Conservation (phyloP, 2,888 invertebrate species). For the Leptinotarsa juncta region DNA sequence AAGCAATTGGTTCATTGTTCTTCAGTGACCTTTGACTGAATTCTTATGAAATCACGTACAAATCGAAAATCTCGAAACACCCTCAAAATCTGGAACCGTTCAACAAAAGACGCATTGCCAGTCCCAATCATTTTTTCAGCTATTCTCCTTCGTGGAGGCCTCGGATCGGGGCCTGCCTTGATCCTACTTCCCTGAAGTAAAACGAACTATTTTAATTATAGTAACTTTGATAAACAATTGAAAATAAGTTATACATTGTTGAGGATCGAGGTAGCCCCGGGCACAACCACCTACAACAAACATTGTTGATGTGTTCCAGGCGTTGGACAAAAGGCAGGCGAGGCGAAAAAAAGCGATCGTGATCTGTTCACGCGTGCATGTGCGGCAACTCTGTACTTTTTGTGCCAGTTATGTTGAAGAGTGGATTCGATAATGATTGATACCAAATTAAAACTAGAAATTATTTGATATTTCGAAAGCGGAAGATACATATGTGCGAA, state of each 20-base stretch:
- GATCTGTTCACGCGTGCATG: constrained; percentile 61
- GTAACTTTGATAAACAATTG: constrained; percentile 53
- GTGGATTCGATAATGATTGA: constrained; percentile 55
- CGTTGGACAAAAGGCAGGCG: constrained; percentile 58
- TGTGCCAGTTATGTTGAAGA: constrained; percentile 55
- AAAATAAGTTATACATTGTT: constrained; percentile 52
- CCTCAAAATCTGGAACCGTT: constrained; percentile 9
- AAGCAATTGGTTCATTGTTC: constrained; percentile 4
- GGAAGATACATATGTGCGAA: not conserved
- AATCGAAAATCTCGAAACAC: constrained; percentile 6
- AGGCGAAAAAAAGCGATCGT: constrained; percentile 61
- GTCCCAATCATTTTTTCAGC: constrained; percentile 15
- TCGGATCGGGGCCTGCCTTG: constrained; percentile 20
- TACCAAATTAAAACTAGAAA: constrained; percentile 49
- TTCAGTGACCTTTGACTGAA: not conserved
- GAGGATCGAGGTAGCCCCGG: constrained; percentile 48
- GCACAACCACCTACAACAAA: constrained; percentile 61
- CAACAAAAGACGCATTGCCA: not conserved
- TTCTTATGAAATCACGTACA: not conserved
- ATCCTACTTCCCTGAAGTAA: constrained; percentile 34
- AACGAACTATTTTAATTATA: constrained; percentile 50
- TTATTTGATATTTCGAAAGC: not conserved
- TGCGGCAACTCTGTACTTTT: constrained; percentile 56
- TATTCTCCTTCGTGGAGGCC: constrained; percentile 35
- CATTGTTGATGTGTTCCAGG: constrained; percentile 58